Base-by-base conservation (phyloP, 2,888 invertebrate genomes). In the Dolomedes plantarius region DNA sequence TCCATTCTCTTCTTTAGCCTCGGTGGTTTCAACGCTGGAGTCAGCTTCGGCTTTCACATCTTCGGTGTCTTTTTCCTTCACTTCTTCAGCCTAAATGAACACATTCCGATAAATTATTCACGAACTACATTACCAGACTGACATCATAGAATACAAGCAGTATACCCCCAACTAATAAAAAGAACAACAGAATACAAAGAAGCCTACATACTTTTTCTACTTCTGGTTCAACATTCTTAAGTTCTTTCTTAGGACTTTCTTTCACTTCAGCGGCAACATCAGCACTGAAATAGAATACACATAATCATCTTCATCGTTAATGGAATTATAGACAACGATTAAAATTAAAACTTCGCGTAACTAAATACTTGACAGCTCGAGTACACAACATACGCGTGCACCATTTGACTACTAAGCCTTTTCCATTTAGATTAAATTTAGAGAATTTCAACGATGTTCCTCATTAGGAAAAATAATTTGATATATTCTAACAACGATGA, bases 21-120 rank as follows among this genome's bases (percentile, higher is more conserved):
- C 82, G 9, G 56, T 46, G 0, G 72, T 13, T 72, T 77, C 72
- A 13, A 72, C 77, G 56, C 83, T 85, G 19, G 83, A 85, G 76
- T 85, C 83, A 0, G 83, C 83, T 77, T 85, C 83, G 16, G 68
- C 83, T 73, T 77, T 85, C 2, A 73, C 73, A 65, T 78, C 82
- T 9, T 76, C 77, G 0, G 41, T 64, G 13, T 67, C 56, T 56
- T 56, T 56, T 23, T 56, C 56, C 16, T 56, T 76, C 9, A 62
- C 41, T 36, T 83, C 82, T 31, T 83, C 71, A 16, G 67, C 76
- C 82, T 83, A 32, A 16, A 27, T 62, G 1, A 31, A 39, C 16
- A 39, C 29, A 39, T 39, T 16, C n/a, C n/a, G n/a, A n/a, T n/a
- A n/a, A n/a, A n/a, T n/a, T 19, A 28, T 1, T 16, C n/a, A 28